phyloP scores from a whole-genome alignment of 2,888 invertebrate species.

The Caenorhabditis sp. region DNA sequence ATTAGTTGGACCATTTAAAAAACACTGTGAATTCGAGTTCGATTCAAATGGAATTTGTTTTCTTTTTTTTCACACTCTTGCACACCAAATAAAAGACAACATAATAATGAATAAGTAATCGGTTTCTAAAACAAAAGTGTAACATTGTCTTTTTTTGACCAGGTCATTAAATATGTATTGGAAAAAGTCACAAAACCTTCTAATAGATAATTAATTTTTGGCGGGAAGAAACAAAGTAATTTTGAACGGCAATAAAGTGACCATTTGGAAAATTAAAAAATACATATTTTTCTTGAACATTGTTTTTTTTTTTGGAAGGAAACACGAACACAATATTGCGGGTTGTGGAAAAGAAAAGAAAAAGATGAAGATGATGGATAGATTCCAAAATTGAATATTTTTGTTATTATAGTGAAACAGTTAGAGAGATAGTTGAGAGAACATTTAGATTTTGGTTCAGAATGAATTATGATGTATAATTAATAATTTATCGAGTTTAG shows the following conservation, averaged over 20 bases:
- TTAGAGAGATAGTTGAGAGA: neutral
- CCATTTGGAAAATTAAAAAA: neutral
- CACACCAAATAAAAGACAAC: neutral
- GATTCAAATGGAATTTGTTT: neutral
- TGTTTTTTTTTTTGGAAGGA: neutral
- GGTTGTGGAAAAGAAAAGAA: neutral
- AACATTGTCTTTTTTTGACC: neutral
- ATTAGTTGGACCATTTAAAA: no score
- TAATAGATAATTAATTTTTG: no score
- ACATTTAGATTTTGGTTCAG: no score
- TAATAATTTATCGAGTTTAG: no score
- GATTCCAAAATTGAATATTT: neutral
- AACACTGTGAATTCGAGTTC: no score
- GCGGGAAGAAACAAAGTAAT: neutral
- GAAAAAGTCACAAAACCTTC: neutral
- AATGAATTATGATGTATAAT: no score
- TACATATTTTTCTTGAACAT: neutral
- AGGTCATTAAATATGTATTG: neutral
- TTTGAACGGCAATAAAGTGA: neutral
- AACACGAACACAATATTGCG: neutral
- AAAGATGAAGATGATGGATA: neutral
- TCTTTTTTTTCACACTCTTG: neutral
- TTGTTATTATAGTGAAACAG: neutral
- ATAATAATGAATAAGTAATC: neutral
- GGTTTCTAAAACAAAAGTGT: neutral